These are phyloP conservation scores for Pristis pectinata DNA, from an alignment of 2,797 vertebrate species.

Conservation along the genomic window DNA sequence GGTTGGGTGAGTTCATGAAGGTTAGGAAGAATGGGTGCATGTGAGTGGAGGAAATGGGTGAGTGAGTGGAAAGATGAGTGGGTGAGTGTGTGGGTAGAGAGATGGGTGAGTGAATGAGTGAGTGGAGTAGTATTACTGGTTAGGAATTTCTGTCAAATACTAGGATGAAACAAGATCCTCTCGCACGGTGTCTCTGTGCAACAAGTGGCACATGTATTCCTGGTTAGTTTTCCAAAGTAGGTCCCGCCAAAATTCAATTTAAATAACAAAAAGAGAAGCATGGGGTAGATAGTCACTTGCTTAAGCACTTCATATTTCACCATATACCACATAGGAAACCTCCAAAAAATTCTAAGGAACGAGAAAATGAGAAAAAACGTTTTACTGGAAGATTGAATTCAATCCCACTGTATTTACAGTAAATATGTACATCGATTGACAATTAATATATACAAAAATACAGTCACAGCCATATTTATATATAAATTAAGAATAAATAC, in stretches of 20 bases:
- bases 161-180: neutral
- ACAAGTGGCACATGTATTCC: neutral
- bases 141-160: neutral
- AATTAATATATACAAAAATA: slow-evolving; percentile 55
- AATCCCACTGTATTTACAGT: slow-evolving; percentile 57
- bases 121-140: neutral
- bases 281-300: neutral
- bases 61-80: neutral
- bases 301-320: neutral
- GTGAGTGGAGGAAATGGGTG: neutral
- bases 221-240: neutral
- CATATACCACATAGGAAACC: neutral
- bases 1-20: neutral
- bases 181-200: neutral
- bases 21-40: neutral
- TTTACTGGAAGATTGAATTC: slow-evolving; percentile 50
- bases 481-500: slow-evolving; percentile 39
- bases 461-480: slow-evolving; percentile 40
- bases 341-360: neutral
- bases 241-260: neutral
- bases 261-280: neutral
- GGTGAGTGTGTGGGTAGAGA: neutral
- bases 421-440: slow-evolving; percentile 52
- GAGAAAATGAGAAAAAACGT: slow-evolving; percentile 29
- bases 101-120: neutral